These are phyloP conservation scores for Pipra filicauda DNA, from an alignment of 2,113 vertebrate genomes.

Conservation along the genomic window DNA sequence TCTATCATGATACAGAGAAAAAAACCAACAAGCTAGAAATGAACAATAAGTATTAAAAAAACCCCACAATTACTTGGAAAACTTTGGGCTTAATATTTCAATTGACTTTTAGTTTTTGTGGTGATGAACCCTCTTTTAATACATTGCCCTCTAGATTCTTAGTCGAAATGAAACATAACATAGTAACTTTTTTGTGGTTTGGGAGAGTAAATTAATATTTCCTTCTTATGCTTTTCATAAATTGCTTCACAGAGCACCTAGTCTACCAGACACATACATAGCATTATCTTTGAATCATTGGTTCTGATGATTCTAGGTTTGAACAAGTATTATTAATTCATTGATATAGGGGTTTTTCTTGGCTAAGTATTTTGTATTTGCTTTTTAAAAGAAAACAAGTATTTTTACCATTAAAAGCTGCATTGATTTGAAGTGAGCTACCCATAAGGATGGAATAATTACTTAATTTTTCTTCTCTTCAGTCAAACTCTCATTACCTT, in stretches of 20 bases:
- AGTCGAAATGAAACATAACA: not conserved
- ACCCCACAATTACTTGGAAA: not conserved
- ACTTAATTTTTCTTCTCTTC: not conserved
- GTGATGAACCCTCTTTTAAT: not conserved
- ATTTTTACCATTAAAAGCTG: not conserved
- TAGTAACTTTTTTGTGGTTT: not conserved
- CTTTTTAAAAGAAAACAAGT: slow-evolving; percentile 20
- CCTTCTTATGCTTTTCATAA: not conserved
- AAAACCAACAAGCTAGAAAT: not conserved
- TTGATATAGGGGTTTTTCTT: not conserved
- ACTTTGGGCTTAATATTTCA: not conserved
- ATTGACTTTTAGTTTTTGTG: not conserved
- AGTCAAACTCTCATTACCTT: not conserved
- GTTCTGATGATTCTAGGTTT: not conserved
- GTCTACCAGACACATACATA: not conserved
- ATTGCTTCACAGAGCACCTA: not conserved
- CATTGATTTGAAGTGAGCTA: not conserved
- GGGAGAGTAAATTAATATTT: slow-evolving; percentile 6
- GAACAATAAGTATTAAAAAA: not conserved
- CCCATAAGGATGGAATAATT: not conserved
- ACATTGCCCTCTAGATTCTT: not conserved
- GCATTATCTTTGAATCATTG: not conserved
- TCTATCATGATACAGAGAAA: not conserved
- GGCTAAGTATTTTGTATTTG: not conserved
- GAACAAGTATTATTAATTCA: not conserved